Percentiles rank a stretch among this genome's conserved stretches.
These are phyloP conservation scores for Otolemur crassicaudatus DNA, from an alignment of 2,797 vertebrate genomes.

Conservation along the genomic window DNA sequence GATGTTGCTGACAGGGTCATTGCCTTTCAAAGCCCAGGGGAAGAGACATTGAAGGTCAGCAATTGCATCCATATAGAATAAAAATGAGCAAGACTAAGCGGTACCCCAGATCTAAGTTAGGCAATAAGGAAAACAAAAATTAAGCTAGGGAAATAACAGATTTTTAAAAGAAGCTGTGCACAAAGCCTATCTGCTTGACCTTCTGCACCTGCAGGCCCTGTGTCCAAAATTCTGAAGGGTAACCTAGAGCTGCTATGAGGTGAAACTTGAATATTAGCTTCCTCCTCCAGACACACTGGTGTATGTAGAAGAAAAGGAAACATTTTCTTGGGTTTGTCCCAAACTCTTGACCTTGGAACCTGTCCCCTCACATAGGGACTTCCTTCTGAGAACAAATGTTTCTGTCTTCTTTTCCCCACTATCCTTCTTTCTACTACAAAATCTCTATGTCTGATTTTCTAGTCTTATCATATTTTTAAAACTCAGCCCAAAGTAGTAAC, in stretches of 20 bases:
- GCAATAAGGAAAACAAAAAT: not conserved
- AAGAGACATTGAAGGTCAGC: slow-evolving; percentile 33
- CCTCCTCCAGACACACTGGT: not conserved
- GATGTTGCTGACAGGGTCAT: slow-evolving; percentile 5
- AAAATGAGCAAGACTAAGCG: slow-evolving; percentile 35
- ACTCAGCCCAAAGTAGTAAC: not conserved
- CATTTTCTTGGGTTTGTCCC: not conserved
- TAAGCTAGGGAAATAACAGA: not conserved
- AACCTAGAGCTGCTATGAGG: not conserved
- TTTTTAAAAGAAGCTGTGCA: not conserved
- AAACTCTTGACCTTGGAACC: slow-evolving; percentile 19
- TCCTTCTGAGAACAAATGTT: not conserved
- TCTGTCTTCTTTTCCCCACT: not conserved
- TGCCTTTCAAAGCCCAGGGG: not conserved
- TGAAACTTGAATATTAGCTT: not conserved
- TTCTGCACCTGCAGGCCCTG: not conserved
- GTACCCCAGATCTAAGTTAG: not conserved
- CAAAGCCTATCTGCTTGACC: not conserved
- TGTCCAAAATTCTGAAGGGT: not conserved
- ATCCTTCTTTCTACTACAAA: not conserved
- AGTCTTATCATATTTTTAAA: slow-evolving; percentile 7
- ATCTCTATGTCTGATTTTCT: not conserved
- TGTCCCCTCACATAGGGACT: not conserved
- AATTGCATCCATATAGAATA: slow-evolving; percentile 10
- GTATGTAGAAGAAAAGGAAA: not conserved